phyloP scores from a whole-genome alignment of 2,888 invertebrate genomes.

The Phalera bucephala region DNA sequence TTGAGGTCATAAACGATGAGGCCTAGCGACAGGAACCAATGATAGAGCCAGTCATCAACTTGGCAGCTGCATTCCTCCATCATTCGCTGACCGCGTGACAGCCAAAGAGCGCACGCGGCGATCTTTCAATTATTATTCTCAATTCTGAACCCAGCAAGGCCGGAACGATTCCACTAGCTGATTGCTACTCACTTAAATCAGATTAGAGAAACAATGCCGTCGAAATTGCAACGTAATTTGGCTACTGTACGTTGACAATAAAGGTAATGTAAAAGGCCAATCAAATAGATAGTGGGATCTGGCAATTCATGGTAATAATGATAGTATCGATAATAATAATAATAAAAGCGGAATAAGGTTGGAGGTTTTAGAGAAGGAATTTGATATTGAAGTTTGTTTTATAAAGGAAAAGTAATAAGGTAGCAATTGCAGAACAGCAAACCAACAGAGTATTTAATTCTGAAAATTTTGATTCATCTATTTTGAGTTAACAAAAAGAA shows the following conservation, averaged over 20 bases:
- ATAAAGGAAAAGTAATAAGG: too few species aligned
- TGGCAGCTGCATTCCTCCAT: conserved; percentile 43
- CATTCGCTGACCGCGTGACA: conserved; percentile 61
- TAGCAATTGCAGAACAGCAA: too few species aligned
- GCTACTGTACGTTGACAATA: conserved; percentile 28
- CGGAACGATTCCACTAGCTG: conserved; percentile 49
- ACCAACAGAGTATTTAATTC: too few species aligned
- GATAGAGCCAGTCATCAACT: conserved; percentile 29
- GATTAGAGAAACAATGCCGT: conserved; percentile 46
- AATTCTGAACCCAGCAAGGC: conserved; percentile 66
- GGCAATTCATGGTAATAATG: conserved; percentile 15
- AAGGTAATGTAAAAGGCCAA: conserved; percentile 26
- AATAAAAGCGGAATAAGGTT: too few species aligned
- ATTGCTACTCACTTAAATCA: conserved; percentile 50
- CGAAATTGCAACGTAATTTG: conserved; percentile 39
- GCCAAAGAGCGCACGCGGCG: conserved; percentile 56
- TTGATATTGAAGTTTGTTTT: too few species aligned
- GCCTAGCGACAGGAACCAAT: conserved; percentile 38
- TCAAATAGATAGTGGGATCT: conserved; percentile 21
- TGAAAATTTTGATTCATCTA: too few species aligned
- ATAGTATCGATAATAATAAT: conserved; percentile 15
- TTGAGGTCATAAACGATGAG: neutral
- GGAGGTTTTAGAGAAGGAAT: too few species aligned
- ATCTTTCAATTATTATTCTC: conserved; percentile 72
- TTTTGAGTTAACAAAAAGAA: too few species aligned